Percentiles rank a stretch among this genome's conserved stretches.
These are phyloP conservation scores for Cryptophagus acutangulus DNA, from an alignment of 2,888 invertebrate species.

Conservation along the genomic window DNA sequence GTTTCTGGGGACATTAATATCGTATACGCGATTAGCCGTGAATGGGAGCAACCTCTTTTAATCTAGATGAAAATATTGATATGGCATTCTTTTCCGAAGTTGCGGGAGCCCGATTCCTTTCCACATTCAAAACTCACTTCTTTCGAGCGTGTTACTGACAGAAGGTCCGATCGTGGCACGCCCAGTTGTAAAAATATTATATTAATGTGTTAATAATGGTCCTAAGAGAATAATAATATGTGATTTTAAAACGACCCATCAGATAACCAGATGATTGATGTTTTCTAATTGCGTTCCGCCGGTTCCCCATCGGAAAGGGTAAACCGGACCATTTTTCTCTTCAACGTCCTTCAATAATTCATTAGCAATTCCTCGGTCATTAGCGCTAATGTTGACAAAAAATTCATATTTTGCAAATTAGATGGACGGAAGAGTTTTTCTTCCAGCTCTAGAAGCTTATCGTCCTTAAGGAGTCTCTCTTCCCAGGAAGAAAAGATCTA, in stretches of 20 bases:
- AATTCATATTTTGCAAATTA: no score
- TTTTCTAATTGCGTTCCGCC: constrained; percentile 19
- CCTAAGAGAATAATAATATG: constrained; percentile 44
- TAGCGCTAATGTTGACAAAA: no score
- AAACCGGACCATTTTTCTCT: no score
- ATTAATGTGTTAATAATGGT: constrained; percentile 49
- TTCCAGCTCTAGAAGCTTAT: no score
- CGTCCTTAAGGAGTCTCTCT: no score
- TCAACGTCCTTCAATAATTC: no score
- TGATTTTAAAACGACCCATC: constrained; percentile 35
- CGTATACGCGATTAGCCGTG: constrained; percentile 49
- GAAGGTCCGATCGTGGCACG: constrained; percentile 44
- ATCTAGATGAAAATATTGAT: constrained; percentile 37
- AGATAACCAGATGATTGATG: constrained; percentile 32
- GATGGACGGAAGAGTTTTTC: no score
- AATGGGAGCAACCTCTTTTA: constrained; percentile 43
- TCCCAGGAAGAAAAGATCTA: no score
- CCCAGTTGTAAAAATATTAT: constrained; percentile 48
- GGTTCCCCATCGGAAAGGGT: no score
- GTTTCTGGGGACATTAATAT: constrained; percentile 48
- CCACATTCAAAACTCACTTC: constrained; percentile 40
- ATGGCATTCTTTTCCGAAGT: constrained; percentile 19
- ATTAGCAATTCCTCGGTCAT: no score
- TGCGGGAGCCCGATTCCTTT: constrained; percentile 5
- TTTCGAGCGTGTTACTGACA: constrained; percentile 43